These are phyloP conservation scores for Drosophila kepulauana DNA, from an alignment of 1,140 invertebrate species.

Conservation along the genomic window DNA sequence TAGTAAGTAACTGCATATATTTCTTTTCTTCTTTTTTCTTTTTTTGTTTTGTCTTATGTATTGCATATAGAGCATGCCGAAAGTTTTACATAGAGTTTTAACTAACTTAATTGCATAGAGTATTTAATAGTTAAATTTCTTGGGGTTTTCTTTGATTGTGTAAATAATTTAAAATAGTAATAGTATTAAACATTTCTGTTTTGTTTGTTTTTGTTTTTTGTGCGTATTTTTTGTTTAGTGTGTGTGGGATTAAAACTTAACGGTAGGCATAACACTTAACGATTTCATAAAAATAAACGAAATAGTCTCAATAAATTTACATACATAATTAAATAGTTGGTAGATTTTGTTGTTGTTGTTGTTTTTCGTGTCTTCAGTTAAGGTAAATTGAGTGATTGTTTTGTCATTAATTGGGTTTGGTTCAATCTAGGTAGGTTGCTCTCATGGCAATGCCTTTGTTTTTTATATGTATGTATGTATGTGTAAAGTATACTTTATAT, in stretches of 20 bases:
- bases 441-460: conserved; percentile 11
- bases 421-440: conserved; percentile 45
- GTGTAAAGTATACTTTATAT: conserved; percentile 22
- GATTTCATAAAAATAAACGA: conserved; percentile 53
- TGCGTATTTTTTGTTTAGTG: conserved; percentile 34
- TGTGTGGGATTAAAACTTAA: conserved; percentile 66
- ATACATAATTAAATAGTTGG: conserved; percentile 27
- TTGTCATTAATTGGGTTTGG: conserved; percentile 77
- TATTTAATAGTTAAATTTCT: conserved; percentile 60
- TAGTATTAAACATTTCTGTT: conserved; percentile 25
- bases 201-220: conserved; percentile 20
- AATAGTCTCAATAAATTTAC: conserved; percentile 55
- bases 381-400: conserved; percentile 82
- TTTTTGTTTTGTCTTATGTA: conserved; percentile 33
- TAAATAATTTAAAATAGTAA: conserved; percentile 70
- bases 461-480: neutral
- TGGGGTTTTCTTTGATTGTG: conserved; percentile 30
- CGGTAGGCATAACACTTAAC: conserved; percentile 76
- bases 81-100: conserved; percentile 61
- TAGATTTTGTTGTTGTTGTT: neutral
- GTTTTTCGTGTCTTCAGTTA: conserved; percentile 13
- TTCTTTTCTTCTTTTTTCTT: conserved; percentile 7
- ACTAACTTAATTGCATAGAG: conserved; percentile 73
- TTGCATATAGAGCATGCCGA: conserved; percentile 48
- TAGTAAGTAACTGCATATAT: conserved; percentile 61